A percentile compares a stretch with the other conserved stretches of the same genome.
Conservation (phyloP, 2,797 vertebrate genomes). For the Botia almorhae region DNA sequence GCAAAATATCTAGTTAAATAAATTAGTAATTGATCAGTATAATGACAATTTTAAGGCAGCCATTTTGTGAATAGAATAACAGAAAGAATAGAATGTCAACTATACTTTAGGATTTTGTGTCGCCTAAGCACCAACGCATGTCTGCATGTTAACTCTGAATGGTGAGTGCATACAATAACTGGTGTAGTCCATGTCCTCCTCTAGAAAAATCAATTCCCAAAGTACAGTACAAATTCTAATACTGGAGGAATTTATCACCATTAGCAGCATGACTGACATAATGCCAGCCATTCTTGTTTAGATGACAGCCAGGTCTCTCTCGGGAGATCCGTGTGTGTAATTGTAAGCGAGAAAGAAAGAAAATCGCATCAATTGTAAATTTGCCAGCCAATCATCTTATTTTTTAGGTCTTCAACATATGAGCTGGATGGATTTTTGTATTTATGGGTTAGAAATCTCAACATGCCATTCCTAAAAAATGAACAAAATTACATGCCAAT, state of each 20-base stretch:
- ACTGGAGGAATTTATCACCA: slow-evolving; percentile 70
- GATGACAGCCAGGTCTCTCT: slow-evolving; percentile 43
- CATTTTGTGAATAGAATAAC: too few species aligned
- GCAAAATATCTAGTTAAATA: too few species aligned
- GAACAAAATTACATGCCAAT: neutral
- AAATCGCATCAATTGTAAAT: slow-evolving; percentile 13
- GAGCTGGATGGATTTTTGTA: neutral
- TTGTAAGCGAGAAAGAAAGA: neutral
- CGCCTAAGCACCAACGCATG: neutral
- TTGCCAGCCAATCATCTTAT: slow-evolving; percentile 5
- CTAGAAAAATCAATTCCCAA: slow-evolving; percentile 43
- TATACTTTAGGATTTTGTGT: neutral
- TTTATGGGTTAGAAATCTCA: neutral
- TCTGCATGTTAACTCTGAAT: slow-evolving; percentile 11
- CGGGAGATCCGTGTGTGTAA: slow-evolving; percentile 33
- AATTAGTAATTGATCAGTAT: neutral
- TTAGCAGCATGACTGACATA: slow-evolving; percentile 68
- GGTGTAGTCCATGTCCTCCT: slow-evolving; percentile 5
- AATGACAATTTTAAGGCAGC: neutral
- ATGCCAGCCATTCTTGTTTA: slow-evolving; percentile 39
- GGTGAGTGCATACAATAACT: neutral
- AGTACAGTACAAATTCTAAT: slow-evolving; percentile 57
- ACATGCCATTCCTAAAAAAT: neutral
- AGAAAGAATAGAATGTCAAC: too few species aligned
- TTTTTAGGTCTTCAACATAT: slow-evolving; percentile 1